These are phyloP conservation scores for Hermetia illucens DNA, from an alignment of 1,140 invertebrate species.

Conservation along the genomic window DNA sequence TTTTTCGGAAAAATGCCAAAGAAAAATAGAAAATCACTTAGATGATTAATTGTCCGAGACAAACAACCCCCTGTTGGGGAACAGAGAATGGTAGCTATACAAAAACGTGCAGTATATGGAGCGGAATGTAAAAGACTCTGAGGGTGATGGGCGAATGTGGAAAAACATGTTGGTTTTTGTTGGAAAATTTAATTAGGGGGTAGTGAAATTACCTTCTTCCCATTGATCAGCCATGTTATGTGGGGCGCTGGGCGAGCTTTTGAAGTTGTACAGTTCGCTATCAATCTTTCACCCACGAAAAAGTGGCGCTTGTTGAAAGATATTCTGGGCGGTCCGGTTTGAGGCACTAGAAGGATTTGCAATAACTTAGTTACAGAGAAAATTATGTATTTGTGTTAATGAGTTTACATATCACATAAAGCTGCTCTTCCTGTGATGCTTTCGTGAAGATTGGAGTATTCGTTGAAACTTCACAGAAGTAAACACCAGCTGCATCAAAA, in stretches of 20 bases:
- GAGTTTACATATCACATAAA: slow-evolving; percentile 56
- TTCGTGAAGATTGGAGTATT: slow-evolving; percentile 63
- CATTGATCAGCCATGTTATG: slow-evolving; percentile 72
- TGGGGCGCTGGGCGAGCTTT: slow-evolving; percentile 58
- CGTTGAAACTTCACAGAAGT: slow-evolving; percentile 61
- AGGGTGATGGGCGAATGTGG: too few relatives aligned
- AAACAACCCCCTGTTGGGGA: too few relatives aligned
- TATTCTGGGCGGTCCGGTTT: slow-evolving; percentile 52
- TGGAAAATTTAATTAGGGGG: not conserved
- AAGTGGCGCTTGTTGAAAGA: slow-evolving; percentile 48
- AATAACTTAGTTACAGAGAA: not conserved
- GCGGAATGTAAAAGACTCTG: not conserved
- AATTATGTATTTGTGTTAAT: slow-evolving; percentile 1
- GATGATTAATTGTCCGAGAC: not conserved
- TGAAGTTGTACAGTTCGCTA: slow-evolving; percentile 62
- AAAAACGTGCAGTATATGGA: too few relatives aligned
- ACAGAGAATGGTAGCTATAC: too few relatives aligned
- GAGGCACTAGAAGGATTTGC: slow-evolving; percentile 44
- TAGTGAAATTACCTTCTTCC: slow-evolving; percentile 49
- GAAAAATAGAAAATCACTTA: not conserved
- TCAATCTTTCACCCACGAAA: slow-evolving; percentile 51
- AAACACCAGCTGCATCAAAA: slow-evolving; percentile 54
- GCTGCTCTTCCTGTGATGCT: slow-evolving; percentile 49
- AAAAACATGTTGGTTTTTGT: slow-evolving; percentile 2
- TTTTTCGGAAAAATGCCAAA: not conserved